A percentile compares a stretch with the other conserved stretches of the same genome.
phyloP scores from a whole-genome alignment of 23 tunicate genomes.

The Corella eumyota region DNA sequence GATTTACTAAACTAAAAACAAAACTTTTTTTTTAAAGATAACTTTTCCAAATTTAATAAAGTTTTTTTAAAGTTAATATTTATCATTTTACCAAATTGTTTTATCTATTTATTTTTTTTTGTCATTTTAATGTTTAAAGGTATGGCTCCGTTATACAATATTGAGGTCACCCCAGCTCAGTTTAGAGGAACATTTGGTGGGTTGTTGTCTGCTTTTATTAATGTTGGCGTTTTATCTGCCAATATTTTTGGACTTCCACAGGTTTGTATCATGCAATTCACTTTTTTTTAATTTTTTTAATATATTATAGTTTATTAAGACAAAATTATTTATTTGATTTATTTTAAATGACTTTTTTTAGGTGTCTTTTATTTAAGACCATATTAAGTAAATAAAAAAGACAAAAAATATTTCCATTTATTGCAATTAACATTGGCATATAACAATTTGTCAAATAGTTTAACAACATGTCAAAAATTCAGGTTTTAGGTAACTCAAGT shows the following conservation, averaged over 20 bases:
- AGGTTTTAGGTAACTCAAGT: slow-evolving; percentile 14
- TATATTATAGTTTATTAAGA: too few relatives aligned
- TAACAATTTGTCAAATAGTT: not conserved
- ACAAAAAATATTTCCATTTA: not conserved
- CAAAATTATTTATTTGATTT: too few relatives aligned
- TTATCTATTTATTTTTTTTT: too few relatives aligned
- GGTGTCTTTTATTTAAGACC: too few relatives aligned
- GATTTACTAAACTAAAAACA: too few relatives aligned
- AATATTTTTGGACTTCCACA: slow-evolving; percentile 28
- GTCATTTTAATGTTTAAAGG: too few relatives aligned
- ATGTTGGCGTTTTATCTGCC: slow-evolving; percentile 16
- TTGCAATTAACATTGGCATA: not conserved
- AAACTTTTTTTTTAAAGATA: not conserved
- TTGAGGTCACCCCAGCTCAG: slow-evolving; percentile 23
- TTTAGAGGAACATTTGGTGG: slow-evolving; percentile 30
- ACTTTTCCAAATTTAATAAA: not conserved
- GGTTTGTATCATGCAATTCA: too few relatives aligned
- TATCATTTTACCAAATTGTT: too few relatives aligned
- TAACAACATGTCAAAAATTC: not conserved
- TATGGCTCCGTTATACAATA: slow-evolving; percentile 22
- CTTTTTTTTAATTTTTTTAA: too few relatives aligned
- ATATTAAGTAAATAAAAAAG: not conserved
- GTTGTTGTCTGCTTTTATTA: slow-evolving; percentile 17
- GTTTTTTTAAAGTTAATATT: not conserved
- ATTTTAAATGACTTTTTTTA: too few relatives aligned